Evolutionary conservation across 2,888 invertebrate genomes (phyloP).

Genomic region (Pachymerium ferrugineum): DNA sequence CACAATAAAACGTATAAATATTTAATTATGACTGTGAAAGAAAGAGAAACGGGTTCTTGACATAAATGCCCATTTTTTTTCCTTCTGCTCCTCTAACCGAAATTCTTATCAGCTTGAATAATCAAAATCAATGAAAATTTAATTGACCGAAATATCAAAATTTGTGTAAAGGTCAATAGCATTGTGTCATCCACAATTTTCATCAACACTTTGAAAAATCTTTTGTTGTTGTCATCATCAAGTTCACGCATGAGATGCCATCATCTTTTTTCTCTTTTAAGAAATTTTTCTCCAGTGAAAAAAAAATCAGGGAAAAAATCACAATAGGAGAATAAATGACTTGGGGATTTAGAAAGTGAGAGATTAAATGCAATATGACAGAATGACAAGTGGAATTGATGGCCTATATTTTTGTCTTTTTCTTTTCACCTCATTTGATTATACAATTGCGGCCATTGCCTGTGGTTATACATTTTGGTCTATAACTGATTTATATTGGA

Average conservation of each 20-base stretch:
- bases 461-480: background rate
- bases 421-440: background rate
- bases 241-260: background rate
- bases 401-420: no score
- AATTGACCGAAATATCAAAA: background rate
- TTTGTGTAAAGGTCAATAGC: background rate
- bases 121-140: background rate
- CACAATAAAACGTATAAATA: no score
- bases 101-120: background rate
- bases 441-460: background rate
- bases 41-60: background rate
- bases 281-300: background rate
- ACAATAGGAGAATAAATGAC: background rate
- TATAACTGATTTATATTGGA: no score
- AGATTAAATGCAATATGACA: background rate
- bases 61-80: background rate
- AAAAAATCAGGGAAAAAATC: background rate
- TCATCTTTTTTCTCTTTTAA: background rate
- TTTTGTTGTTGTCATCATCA: no score
- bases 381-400: background rate
- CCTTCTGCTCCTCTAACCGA: background rate
- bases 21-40: no score
- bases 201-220: no score
- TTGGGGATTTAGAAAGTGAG: background rate
- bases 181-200: background rate